Evolutionary conservation across 2,113 vertebrate genomes (phyloP).

Genomic region (Megaceryle maxima): DNA sequence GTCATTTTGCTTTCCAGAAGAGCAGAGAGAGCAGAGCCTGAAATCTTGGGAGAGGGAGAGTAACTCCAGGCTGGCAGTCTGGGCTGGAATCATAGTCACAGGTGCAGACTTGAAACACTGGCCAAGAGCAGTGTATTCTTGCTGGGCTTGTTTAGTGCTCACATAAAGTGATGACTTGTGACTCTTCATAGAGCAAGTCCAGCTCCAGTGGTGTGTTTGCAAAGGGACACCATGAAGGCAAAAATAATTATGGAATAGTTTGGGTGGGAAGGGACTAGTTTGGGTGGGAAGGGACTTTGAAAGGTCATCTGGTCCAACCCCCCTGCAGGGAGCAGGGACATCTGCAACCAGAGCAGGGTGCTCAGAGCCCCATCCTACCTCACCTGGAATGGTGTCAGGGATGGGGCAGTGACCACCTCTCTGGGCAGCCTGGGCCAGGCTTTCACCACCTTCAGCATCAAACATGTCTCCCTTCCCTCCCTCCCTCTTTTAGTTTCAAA

Average conservation of each 20-base stretch:
- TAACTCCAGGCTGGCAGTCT: not conserved
- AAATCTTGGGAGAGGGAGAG: not conserved
- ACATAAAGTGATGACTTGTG: accelerated
- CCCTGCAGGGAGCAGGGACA: not conserved
- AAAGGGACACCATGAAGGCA: not conserved
- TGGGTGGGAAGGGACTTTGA: not conserved
- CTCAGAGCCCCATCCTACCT: not conserved
- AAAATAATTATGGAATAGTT: not conserved
- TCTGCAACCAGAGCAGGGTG: not conserved
- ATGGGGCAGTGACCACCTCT: too few relatives aligned
- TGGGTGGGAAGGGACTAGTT: not conserved
- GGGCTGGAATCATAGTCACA: accelerated
- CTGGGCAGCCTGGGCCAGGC: not conserved
- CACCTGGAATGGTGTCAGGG: not conserved
- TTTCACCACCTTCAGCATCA: not conserved
- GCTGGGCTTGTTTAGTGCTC: not conserved
- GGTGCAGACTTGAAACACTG: not conserved
- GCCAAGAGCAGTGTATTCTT: not conserved
- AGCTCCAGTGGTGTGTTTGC: not conserved
- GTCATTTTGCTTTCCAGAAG: not conserved
- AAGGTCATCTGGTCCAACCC: not conserved
- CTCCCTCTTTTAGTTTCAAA: too few relatives aligned
- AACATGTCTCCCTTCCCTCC: too few relatives aligned
- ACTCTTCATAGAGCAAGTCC: not conserved
- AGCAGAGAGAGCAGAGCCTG: not conserved